A percentile compares a stretch with the other conserved stretches of the same genome.
These are phyloP conservation scores for Nasua narica DNA, from an alignment of 2,797 vertebrate genomes.

Conservation along the genomic window DNA sequence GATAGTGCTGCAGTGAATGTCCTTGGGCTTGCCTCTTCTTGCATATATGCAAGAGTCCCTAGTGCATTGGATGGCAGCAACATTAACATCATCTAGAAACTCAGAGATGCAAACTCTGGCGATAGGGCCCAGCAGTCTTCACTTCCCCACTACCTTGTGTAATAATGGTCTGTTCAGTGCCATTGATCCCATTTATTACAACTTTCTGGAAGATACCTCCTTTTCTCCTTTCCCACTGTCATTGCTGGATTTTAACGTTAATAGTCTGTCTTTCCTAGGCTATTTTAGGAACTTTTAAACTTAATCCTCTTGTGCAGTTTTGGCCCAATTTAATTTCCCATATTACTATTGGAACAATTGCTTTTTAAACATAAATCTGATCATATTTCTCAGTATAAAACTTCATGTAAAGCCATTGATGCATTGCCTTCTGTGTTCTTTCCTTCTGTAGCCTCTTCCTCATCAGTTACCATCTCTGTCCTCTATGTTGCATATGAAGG, in stretches of 20 bases:
- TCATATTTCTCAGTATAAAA: not conserved
- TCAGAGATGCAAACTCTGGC: not conserved
- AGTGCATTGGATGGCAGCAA: not conserved
- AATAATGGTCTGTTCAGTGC: not conserved
- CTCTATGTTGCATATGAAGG: too few species aligned
- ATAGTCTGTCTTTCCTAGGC: not conserved
- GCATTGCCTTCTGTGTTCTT: too few species aligned
- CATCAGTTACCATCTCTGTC: too few species aligned
- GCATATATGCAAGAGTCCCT: not conserved
- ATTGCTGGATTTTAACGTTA: not conserved
- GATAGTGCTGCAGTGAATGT: not conserved
- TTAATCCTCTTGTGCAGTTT: not conserved
- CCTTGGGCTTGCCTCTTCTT: not conserved
- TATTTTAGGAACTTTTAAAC: not conserved
- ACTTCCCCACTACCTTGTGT: not conserved
- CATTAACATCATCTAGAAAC: not conserved
- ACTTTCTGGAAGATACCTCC: not conserved
- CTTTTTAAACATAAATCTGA: not conserved
- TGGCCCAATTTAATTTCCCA: not conserved
- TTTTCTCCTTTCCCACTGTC: not conserved
- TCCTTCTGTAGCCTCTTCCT: too few species aligned
- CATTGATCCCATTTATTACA: not conserved
- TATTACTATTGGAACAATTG: not conserved
- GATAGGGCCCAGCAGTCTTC: not conserved
- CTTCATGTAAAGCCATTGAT: not conserved